Conservation (phyloP, 2,113 vertebrate species). For the Lipophrys pholis region DNA sequence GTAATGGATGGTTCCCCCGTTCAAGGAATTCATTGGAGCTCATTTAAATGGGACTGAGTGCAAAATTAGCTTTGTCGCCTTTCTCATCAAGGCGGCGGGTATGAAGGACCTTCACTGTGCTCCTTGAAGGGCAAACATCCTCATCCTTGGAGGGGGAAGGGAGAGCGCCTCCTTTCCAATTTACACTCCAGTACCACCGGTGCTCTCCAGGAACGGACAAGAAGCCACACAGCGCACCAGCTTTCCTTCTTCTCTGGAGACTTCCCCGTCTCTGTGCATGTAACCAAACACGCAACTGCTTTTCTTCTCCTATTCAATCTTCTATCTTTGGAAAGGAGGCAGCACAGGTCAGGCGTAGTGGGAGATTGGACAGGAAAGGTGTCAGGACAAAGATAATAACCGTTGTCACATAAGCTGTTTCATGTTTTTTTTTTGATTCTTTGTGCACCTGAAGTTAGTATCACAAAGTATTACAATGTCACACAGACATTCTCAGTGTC, state of each 20-base stretch:
- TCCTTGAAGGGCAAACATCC: constrained; percentile 38
- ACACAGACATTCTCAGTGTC: background rate
- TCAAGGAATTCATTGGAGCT: background rate
- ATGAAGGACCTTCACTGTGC: constrained; percentile 16
- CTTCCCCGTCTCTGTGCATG: constrained; percentile 2
- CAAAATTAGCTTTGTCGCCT: background rate
- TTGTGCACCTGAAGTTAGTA: background rate
- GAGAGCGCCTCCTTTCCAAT: constrained; percentile 42
- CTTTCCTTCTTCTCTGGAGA: constrained; percentile 35
- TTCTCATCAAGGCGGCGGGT: too few relatives aligned
- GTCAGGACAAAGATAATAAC: constrained; percentile 40
- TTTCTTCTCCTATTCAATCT: constrained; percentile 11
- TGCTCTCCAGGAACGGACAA: constrained; percentile 32
- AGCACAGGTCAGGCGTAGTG: constrained; percentile 16
- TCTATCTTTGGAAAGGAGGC: constrained; percentile 55
- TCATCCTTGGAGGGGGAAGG: background rate
- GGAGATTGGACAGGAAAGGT: constrained; percentile 27
- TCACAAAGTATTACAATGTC: background rate
- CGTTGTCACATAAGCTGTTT: constrained; percentile 3
- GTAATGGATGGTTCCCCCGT: background rate
- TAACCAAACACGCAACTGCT: background rate
- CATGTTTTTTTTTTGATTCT: background rate
- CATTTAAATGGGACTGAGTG: background rate
- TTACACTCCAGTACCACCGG: constrained; percentile 53
- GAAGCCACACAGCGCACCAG: constrained; percentile 29